Evolutionary conservation across 1,140 invertebrate species (phyloP), one percentile per base, ranked within the genome.

Genomic region (Drosophila novamexicana): DNA sequence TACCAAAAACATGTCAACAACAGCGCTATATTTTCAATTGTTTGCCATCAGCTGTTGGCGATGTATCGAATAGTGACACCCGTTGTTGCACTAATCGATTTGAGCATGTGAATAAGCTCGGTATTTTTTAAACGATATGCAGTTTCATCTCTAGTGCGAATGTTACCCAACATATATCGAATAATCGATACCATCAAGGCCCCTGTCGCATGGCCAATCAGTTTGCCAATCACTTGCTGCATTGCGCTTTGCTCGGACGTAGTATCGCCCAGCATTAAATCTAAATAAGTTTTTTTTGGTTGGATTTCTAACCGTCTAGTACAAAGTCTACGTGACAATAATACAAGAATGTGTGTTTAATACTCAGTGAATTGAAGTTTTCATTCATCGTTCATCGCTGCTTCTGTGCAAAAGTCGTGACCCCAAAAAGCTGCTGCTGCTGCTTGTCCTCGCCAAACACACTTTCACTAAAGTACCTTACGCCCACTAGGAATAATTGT

Each of bases 291-390:
- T 22, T 34, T 58, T 45, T 58, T 57, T 57, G 65, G 37, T 68
- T 65, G 42, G 57, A 42, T 54, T 65, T 45, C 4, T 39, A 42
- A 37, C 63, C 56, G 39, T 18, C 8, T 70, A 79, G 83, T 83
- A 88, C 79, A 83, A 88, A 88, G 71, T 65, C 65, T 62, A 64
- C 47, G 76, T 83, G 84, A 86, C 79, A 88, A 75, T 80, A 79
- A 66, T 39, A 47, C 58, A 34, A 79, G 52, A 59, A 89, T 89
- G 84, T 74, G 67, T 81, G 65, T 78, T 75, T 69, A 73, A 63
- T 88, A 84, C 71, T 47, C 70, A 75, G 54, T 77, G 68, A 62
- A 78, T 72, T 70, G 14, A 67, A 59, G n/a, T 59, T 89, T 81
- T 84, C 74, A 89, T 89, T 89, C 75, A 89, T 89, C 63, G 40